These are phyloP conservation scores for Ciconia nigra DNA, from an alignment of 2,797 vertebrate species.

Conservation along the genomic window DNA sequence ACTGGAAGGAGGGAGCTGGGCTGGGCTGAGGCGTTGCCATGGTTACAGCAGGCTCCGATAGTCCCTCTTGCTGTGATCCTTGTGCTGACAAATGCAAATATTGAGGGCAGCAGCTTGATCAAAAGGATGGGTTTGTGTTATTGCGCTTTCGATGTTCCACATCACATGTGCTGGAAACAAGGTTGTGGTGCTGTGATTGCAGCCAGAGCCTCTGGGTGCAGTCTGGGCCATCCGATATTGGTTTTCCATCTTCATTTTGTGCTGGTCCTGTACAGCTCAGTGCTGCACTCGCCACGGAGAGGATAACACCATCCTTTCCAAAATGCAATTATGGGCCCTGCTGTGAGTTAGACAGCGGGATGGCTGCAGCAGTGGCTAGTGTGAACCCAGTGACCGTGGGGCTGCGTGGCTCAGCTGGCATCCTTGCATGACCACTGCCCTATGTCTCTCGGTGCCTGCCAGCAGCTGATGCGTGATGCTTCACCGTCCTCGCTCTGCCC, in stretches of 20 bases:
- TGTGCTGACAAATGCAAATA: rapidly evolving
- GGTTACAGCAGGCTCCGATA: not conserved
- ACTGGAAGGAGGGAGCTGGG: not conserved
- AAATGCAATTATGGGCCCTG: not conserved
- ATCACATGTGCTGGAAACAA: not conserved
- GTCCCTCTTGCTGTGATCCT: not conserved
- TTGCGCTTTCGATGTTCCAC: not conserved
- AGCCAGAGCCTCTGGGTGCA: not conserved
- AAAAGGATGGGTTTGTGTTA: not conserved
- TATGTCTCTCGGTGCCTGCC: not conserved
- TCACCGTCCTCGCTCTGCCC: not conserved
- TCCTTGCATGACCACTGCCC: not conserved
- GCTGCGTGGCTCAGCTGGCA: not conserved
- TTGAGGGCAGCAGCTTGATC: not conserved
- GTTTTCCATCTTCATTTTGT: not conserved
- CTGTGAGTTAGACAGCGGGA: not conserved
- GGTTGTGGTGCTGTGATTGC: not conserved
- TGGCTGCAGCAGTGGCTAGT: not conserved
- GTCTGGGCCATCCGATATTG: not conserved
- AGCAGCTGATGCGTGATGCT: not conserved
- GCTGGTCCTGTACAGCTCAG: not conserved
- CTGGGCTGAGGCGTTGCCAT: not conserved
- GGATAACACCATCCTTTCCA: not conserved
- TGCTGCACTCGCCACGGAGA: rapidly evolving
- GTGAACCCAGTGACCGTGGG: no score